Conservation (phyloP, 2,797 vertebrate species). For the Atherinosoma microstoma region DNA sequence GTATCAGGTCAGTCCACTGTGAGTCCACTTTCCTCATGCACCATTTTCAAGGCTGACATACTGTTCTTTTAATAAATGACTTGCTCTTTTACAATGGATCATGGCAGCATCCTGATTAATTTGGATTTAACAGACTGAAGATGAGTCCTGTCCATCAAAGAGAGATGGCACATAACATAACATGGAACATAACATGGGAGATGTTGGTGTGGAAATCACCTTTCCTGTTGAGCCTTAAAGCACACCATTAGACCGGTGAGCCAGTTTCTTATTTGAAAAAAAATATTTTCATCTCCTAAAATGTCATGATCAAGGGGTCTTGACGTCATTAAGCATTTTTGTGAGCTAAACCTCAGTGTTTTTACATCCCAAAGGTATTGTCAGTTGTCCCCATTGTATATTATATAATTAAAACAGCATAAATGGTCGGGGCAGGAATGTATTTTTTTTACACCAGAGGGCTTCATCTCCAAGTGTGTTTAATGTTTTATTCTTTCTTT, state of each 20-base stretch:
- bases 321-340: slow-evolving; percentile 5
- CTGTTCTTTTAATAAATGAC: slow-evolving; percentile 32
- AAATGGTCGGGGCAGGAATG: slow-evolving; percentile 44
- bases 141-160: slow-evolving; percentile 52
- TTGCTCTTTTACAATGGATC: slow-evolving; percentile 28
- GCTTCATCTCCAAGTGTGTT: slow-evolving; percentile 63
- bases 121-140: slow-evolving; percentile 39
- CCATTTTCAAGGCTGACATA: slow-evolving; percentile 34
- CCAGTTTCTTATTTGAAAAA: slow-evolving; percentile 20
- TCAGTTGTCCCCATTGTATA: slow-evolving; percentile 17
- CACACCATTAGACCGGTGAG: slow-evolving; percentile 18
- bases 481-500: slow-evolving; percentile 67
- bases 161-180: slow-evolving; percentile 30
- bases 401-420: slow-evolving; percentile 37
- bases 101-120: slow-evolving; percentile 31
- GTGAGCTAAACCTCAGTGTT: slow-evolving; percentile 10
- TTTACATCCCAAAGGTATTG: slow-evolving; percentile 16
- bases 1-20: slow-evolving; percentile 42
- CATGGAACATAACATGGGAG: slow-evolving; percentile 23
- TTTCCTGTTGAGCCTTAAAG: slow-evolving; percentile 22
- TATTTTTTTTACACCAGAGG: slow-evolving; percentile 40
- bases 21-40: slow-evolving; percentile 48
- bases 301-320: slow-evolving; percentile 11
- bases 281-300: slow-evolving; percentile 36
- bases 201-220: slow-evolving; percentile 31